phyloP scores from a whole-genome alignment of 2,797 vertebrate species.

The Rhinoraja longicauda region DNA sequence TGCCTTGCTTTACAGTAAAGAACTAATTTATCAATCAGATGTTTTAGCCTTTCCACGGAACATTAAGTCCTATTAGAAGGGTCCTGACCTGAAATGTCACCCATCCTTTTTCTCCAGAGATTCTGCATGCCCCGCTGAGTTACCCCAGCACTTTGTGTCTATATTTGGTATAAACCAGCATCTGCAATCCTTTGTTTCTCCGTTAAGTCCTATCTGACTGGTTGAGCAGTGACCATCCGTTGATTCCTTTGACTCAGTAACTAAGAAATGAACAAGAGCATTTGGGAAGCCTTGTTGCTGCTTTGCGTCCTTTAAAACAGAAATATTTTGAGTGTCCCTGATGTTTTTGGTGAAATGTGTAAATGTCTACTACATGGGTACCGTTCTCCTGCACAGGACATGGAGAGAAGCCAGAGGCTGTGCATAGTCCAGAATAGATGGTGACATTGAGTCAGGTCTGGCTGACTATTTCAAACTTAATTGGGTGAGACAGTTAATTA shows the following conservation, averaged over 20 bases:
- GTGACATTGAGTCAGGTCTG: neutral
- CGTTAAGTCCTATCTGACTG: neutral
- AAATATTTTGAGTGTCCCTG: neutral
- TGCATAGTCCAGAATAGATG: neutral
- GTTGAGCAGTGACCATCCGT: neutral
- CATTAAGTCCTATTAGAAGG: neutral
- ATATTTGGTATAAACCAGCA: too few relatives aligned
- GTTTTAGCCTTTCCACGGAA: neutral
- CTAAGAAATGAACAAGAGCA: neutral
- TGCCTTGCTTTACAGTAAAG: neutral
- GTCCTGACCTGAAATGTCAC: too few relatives aligned
- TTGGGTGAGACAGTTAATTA: neutral
- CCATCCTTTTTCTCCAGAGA: too few relatives aligned
- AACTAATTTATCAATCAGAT: neutral
- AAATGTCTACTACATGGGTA: neutral
- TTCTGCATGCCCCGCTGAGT: too few relatives aligned
- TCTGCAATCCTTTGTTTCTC: too few relatives aligned
- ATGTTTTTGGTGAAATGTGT: neutral
- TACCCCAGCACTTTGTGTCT: too few relatives aligned
- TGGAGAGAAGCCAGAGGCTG: neutral
- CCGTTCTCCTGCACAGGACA: neutral
- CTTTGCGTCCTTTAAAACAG: neutral
- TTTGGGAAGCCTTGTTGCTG: neutral
- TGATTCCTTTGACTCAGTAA: neutral
- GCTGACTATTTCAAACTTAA: neutral